A percentile compares a stretch with the other conserved stretches of the same genome.
phyloP scores from a whole-genome alignment of 2,797 vertebrate genomes.

The Tarsius wallacei region DNA sequence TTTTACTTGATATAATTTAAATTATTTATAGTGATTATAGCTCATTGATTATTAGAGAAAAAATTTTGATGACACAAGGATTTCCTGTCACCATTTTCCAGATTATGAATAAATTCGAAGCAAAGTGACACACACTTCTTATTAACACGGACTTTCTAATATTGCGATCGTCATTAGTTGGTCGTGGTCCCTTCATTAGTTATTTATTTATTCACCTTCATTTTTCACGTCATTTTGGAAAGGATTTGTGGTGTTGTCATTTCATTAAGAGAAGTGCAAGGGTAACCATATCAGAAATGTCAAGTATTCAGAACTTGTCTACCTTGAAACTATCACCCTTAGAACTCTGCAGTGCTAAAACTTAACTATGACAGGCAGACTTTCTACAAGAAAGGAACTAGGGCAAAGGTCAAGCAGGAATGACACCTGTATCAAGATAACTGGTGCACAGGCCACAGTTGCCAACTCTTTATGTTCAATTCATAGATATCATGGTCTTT shows the following conservation, averaged over 20 bases:
- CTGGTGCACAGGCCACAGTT: background rate
- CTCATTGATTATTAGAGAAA: constrained; percentile 74
- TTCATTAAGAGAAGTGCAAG: constrained; percentile 78
- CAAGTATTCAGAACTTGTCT: constrained; percentile 71
- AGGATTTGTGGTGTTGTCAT: constrained; percentile 75
- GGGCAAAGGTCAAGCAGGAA: background rate
- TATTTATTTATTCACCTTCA: constrained; percentile 84
- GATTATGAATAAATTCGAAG: constrained; percentile 80
- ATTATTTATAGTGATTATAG: constrained; percentile 77
- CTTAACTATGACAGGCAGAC: background rate
- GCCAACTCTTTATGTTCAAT: background rate
- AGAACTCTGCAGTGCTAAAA: constrained; percentile 9
- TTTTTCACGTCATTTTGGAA: constrained; percentile 78
- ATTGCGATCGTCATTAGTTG: constrained; percentile 77
- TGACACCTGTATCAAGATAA: background rate
- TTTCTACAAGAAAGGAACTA: constrained; percentile 44
- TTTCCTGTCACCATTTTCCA: constrained; percentile 74
- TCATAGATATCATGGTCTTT: background rate
- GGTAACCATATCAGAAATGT: constrained; percentile 66
- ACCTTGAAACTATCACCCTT: constrained; percentile 59
- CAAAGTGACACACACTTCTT: constrained; percentile 73
- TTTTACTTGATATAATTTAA: constrained; percentile 78
- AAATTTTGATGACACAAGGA: constrained; percentile 65
- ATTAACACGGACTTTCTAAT: constrained; percentile 73
- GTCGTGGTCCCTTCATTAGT: constrained; percentile 72